Conservation (phyloP, 2,113 vertebrate species). For the Anoplopoma fimbria region DNA sequence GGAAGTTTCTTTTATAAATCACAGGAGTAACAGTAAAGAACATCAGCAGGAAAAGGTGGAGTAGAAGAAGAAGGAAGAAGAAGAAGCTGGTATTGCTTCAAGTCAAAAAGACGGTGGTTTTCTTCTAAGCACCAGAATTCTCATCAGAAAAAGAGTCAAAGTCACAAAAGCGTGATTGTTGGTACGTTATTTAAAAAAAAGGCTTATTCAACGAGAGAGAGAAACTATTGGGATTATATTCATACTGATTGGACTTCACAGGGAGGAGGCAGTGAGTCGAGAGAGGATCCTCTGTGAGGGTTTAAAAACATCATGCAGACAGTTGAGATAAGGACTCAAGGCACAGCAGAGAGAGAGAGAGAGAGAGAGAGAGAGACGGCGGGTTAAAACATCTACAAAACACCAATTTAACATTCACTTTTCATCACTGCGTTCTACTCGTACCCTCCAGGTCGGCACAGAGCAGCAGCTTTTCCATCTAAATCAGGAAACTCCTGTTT, state of each 20-base stretch:
- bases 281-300: neutral
- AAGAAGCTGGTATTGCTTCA: constrained; percentile 34
- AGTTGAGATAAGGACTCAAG: constrained; percentile 56
- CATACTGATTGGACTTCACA: constrained; percentile 32
- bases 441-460: too few species aligned
- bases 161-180: constrained; percentile 37
- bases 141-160: constrained; percentile 6
- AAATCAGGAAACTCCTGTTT: too few species aligned
- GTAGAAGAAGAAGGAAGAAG: accelerated
- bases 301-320: constrained; percentile 60
- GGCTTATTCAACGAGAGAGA: constrained; percentile 9
- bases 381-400: neutral
- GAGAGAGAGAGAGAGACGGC: neutral
- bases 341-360: constrained; percentile 59
- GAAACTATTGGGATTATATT: neutral
- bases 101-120: constrained; percentile 13
- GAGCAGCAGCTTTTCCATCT: too few species aligned
- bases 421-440: neutral
- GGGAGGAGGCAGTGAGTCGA: constrained; percentile 8
- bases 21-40: constrained; percentile 27
- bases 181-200: constrained; percentile 23
- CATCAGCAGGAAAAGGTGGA: too few species aligned
- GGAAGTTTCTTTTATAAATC: constrained; percentile 12
- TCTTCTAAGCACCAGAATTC: constrained; percentile 50
- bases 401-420: neutral